Percentiles rank a stretch among this genome's conserved stretches.
Conservation (phyloP, 2,797 vertebrate species). For the Pseudochaenichthys georgianus region DNA sequence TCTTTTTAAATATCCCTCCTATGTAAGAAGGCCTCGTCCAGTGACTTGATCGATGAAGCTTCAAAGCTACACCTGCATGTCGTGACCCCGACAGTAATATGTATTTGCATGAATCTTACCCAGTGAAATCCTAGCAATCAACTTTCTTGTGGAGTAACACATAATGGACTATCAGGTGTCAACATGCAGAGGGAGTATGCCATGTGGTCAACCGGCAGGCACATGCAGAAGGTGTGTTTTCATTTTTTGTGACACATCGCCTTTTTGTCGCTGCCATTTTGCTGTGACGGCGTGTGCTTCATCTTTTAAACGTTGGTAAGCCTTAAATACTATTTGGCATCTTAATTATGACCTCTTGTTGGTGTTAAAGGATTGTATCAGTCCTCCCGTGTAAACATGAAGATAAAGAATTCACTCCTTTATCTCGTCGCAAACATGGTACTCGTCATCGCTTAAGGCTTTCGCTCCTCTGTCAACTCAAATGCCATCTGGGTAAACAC, state of each 20-base stretch:
- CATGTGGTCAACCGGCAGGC: slow-evolving; percentile 29
- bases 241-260: not conserved
- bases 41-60: not conserved
- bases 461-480: slow-evolving; percentile 48
- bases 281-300: not conserved
- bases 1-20: slow-evolving; percentile 13
- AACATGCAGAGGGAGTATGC: slow-evolving; percentile 10
- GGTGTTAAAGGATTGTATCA: slow-evolving; percentile 17
- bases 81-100: not conserved
- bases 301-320: slow-evolving; percentile 15
- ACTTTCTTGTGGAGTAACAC: slow-evolving; percentile 6
- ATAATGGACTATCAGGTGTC: not conserved
- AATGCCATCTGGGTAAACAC: slow-evolving; percentile 58
- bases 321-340: slow-evolving; percentile 39
- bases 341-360: slow-evolving; percentile 27
- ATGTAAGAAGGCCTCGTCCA: not conserved
- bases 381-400: slow-evolving; percentile 16
- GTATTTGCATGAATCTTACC: not conserved
- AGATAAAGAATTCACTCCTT: slow-evolving; percentile 23
- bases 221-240: not conserved
- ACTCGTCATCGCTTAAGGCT: slow-evolving; percentile 28
- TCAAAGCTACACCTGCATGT: not conserved
- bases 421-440: slow-evolving; percentile 37
- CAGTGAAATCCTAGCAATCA: not conserved
- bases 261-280: not conserved